A percentile compares a stretch with the other conserved stretches of the same genome.
Conservation (phyloP, 1,140 invertebrate genomes). For the Heterodera schachtii region DNA sequence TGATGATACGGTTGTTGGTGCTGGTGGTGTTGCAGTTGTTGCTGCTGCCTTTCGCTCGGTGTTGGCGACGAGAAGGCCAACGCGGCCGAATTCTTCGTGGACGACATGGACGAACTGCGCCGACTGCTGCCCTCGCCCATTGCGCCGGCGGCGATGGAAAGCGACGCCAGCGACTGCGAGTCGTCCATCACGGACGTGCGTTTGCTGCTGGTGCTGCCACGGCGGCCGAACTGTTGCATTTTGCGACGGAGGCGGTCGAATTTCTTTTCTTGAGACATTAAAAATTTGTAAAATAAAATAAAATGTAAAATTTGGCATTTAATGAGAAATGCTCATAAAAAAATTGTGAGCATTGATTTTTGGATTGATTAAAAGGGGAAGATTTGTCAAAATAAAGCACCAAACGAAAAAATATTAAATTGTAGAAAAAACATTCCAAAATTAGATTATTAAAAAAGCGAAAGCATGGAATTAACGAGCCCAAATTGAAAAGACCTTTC, state of each 20-base stretch:
- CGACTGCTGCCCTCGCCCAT: background rate
- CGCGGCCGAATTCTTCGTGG: conserved; percentile 30
- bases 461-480: no score
- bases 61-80: conserved; percentile 48
- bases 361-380: no score
- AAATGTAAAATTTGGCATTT: background rate
- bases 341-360: no score
- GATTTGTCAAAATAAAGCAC: no score
- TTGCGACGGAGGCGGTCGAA: conserved; percentile 45
- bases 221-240: conserved; percentile 42
- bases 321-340: no score
- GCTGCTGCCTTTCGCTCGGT: conserved; percentile 28
- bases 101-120: conserved; percentile 27
- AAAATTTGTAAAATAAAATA: conserved; percentile 7
- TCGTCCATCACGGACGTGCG: conserved; percentile 20
- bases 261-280: conserved; percentile 39
- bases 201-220: conserved; percentile 23
- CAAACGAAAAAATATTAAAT: no score
- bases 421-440: no score
- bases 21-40: no score
- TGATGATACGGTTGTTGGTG: no score
- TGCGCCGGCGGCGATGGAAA: conserved; percentile 28
- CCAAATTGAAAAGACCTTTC: conserved; percentile 25
- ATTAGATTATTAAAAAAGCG: no score
- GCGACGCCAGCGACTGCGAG: conserved; percentile 41